Conservation (phyloP, 1,140 invertebrate species). For the Hormaphis cornu region DNA sequence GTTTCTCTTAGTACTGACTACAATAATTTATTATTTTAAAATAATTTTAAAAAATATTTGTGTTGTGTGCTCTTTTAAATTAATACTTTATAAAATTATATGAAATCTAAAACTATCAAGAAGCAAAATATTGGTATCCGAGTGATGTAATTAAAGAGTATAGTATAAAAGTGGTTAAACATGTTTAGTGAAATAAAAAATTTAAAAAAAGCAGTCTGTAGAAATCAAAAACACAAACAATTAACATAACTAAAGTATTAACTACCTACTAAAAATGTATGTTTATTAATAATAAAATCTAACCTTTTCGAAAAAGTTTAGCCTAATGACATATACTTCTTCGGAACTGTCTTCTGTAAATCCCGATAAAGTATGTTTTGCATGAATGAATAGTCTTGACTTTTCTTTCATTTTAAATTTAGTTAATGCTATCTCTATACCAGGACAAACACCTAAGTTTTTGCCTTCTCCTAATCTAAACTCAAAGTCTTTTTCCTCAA, state of each 20-base stretch:
- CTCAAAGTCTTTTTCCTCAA: slow-evolving; percentile 66
- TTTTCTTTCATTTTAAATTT: slow-evolving; percentile 77
- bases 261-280: too few species aligned
- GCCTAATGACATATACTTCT: slow-evolving; percentile 19
- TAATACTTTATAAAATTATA: too few species aligned
- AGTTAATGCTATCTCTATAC: slow-evolving; percentile 74
- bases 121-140: too few species aligned
- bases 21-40: too few species aligned
- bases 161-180: too few species aligned
- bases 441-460: slow-evolving; percentile 57
- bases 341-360: background rate
- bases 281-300: background rate
- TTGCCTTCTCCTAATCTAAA: slow-evolving; percentile 76
- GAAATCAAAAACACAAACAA: background rate
- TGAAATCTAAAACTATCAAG: too few species aligned
- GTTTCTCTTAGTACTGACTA: too few species aligned
- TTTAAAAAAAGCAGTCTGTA: background rate
- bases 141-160: too few species aligned
- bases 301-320: slow-evolving; percentile 26
- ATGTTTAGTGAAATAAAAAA: too few species aligned
- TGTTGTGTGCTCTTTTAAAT: too few species aligned
- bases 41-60: too few species aligned
- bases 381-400: slow-evolving; percentile 50
- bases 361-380: background rate
- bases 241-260: background rate